Evolutionary conservation across 2,113 vertebrate genomes (phyloP), one percentile per base, ranked within the genome.

Genomic region (Callochromis pleurospilus): DNA sequence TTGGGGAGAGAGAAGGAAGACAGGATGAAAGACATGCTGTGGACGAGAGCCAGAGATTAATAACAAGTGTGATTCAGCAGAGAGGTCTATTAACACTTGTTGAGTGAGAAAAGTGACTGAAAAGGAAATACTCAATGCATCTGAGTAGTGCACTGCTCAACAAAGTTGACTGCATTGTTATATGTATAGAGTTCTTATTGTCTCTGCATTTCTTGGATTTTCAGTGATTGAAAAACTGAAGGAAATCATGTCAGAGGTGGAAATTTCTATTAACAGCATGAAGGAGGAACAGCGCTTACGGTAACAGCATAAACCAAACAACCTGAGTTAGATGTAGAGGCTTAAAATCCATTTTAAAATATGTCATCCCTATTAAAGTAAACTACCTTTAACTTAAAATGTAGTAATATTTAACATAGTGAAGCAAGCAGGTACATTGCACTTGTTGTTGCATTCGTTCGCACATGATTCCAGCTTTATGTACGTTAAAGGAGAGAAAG

Each of bases 191-290:
- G 40, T 31, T 24, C 40, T 47, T 47, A 19, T 31, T 49, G 4
- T 85, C 45, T 85, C 55, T 89, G 40, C n/a, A 24, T 79, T 86
- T 95, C 10, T 83, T 84, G 14, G 19, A 40, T 38, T 91, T 91
- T 80, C 82, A 99, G 99, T 97, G 96, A 95, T 99, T 92, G 96
- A 97, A 88, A 97, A 95, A 91, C 96, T 99, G 31, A 96, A 97
- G 94, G 96, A 97, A 95, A 96, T 97, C 90, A 98, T 98, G 98
- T 97, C 96, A 86, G 98, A 98, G 93, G 95, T 96, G 93, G 99
- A 99, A 96, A 97, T 93, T 85, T 96, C 97, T 65, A 97, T 99
- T 82, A 97, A 84, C 86, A 84, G 89, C 84, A 96, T 99, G 85
- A 99, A 98, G 95, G 96, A 98, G 94, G 95, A 98, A 9, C 97